Evolutionary conservation across 2,797 vertebrate species (phyloP), one percentile per base, ranked within the genome.

Genomic region (Eulemur mongoz): DNA sequence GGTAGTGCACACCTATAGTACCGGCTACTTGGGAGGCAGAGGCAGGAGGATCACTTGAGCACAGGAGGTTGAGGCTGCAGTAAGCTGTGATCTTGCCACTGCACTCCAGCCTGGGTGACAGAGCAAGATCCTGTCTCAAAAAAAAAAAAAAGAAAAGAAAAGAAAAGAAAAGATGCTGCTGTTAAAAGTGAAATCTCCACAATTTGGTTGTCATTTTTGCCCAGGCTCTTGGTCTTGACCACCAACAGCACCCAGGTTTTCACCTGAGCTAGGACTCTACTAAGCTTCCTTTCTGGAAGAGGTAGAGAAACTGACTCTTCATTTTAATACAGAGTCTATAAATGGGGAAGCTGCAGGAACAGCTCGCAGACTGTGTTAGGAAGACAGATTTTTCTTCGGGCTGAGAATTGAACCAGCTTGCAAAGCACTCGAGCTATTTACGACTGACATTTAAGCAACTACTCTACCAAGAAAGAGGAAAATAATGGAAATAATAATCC

Each of bases 401-500:
- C 84, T 84, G 93, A 95, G 83, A 95, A 97, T 17, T 95, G 73
- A 97, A 94, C 91, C 88, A 98, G 93, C 93, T 95, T 97, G 85
- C 80, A 97, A 97, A 96, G 94, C 93, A 94, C 32, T 61, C 13
- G 38, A 97, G 94, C 92, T 97, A 98, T 97, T 97, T 97, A 96
- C 79, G 61, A 92, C 86, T 97, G 97, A 97, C 93, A 97, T 96
- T 97, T 97, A 97, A 97, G 82, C 84, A 98, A 93, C 75, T 97
- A 92, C 57, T 72, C 35, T 30, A 95, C 85, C 79, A 79, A 95
- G 88, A 79, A 82, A 91, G 75, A 93, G 45, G 85, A 61, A 93
- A 96, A 98, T 97, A 97, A 97, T 57, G 83, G 96, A 93, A 94
- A 86, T 61, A 97, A 93, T 85, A 97, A 89, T 52, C 27, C 80